Evolutionary conservation across 2,888 invertebrate genomes (phyloP), one percentile per base, ranked within the genome.

Genomic region (Chaitophorus viminalis): DNA sequence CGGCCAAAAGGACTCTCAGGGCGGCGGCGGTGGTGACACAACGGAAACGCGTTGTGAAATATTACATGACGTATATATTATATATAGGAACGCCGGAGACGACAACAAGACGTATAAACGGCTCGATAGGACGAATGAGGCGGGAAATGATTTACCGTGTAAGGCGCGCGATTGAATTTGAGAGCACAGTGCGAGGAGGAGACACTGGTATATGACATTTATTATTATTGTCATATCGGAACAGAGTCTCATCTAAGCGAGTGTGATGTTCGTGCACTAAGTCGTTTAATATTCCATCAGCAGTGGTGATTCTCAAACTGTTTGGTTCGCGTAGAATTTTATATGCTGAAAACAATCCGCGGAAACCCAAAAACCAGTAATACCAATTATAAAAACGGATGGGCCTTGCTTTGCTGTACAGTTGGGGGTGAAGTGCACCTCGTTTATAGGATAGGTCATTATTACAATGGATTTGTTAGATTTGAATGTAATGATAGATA

Each of bases 31-130:
- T 17, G 29, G 25, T 17, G 68, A 29, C 60, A 25, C 25, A 25
- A 60, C 8, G 21, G 60, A 60, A 60, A 46, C 60, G 60, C 60
- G 60, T 25, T 25, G 54, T 54, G 78, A 78, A 78, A 78, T 54
- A 78, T 54, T 78, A 78, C 31, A n/a, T n/a, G n/a, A n/a, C n/a
- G n/a, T n/a, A n/a, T n/a, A n/a, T n/a, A n/a, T n/a, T n/a, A n/a
- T n/a, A n/a, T n/a, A 25, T 33, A 54, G 78, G 21, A 78, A 78
- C 29, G 78, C 25, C 54, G 14, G 46, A 33, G 33, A 60, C 78
- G 78, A 78, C 39, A 75, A 60, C 25, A 9, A 25, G 60, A n/a
- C n/a, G n/a, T 60, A 25, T 21, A 21, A 21, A 60, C 21, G 0
- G 21, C 21, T n/a, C n/a, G 60, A 60, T 21, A 60, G 60, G 60